A percentile compares a stretch with the other conserved stretches of the same genome.
Evolutionary conservation across 2,113 vertebrate genomes (phyloP).

Genomic region (Poecile atricapillus): DNA sequence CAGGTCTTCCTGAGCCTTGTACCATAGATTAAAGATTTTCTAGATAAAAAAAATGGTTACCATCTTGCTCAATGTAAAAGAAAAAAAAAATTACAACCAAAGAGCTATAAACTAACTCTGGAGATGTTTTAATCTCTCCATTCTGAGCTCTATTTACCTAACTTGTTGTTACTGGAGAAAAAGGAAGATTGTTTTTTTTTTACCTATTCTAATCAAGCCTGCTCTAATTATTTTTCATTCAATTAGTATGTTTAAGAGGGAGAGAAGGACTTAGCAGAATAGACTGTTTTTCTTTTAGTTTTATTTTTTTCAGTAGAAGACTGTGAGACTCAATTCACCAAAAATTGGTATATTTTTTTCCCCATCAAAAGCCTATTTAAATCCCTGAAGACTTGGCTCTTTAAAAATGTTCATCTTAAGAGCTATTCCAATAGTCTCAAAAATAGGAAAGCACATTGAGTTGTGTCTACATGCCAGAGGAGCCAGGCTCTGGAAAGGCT

Average conservation of each 20-base stretch:
- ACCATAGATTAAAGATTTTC: conserved; percentile 83
- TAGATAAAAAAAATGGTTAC: conserved; percentile 75
- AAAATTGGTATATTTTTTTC: background rate
- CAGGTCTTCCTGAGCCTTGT: conserved; percentile 81
- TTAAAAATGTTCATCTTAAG: background rate
- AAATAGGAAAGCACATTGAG: background rate
- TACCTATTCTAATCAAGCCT: background rate
- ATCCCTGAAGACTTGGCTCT: background rate
- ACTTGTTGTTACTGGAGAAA: conserved; percentile 21
- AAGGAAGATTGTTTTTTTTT: background rate
- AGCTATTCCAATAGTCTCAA: background rate
- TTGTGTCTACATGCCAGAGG: conserved; percentile 14
- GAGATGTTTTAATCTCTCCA: conserved; percentile 52
- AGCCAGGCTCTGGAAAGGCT: background rate
- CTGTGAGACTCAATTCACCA: background rate
- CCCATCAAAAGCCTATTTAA: conserved; percentile 16
- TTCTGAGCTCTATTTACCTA: conserved; percentile 59
- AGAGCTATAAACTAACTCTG: conserved; percentile 61
- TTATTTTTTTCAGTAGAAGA: conserved; percentile 8
- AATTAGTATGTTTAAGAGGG: conserved; percentile 15
- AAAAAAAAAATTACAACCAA: conserved; percentile 48
- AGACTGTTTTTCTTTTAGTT: background rate
- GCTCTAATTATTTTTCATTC: conserved; percentile 52
- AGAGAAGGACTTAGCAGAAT: background rate
- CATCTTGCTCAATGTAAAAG: conserved; percentile 68